Base-by-base conservation (phyloP, 2,888 invertebrate species). In the Drosophila hamatofila region DNA sequence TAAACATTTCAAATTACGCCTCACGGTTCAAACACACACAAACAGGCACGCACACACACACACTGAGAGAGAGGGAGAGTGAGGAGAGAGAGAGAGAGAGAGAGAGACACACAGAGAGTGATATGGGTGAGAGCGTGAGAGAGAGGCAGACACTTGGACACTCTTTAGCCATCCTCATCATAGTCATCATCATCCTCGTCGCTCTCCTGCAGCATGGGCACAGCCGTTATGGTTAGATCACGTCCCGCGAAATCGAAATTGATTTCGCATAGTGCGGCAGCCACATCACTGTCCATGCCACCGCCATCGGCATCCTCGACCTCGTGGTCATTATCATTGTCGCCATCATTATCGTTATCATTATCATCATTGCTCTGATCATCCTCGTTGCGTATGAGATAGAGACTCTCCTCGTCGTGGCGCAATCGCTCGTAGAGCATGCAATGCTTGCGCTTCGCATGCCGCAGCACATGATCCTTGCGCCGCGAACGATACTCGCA, bases 401-500 rank as follows among this genome's bases (percentile, higher is more conserved):
- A 92, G 23, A 92, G 85, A 27, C 86, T 83, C 41, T 91, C 84
- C 60, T 92, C 92, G 33, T 91, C 91, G 21, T 91, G 79, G n/a
- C 83, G 81, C 16, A 81, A 52, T n/a, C 83, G 80, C 46, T 91
- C 90, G 33, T 91, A 91, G 9, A 92, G 75, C 57, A 90, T 87
- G 65, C 90, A 89, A 66, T 93, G 92, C 65, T 93, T 92, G 59
- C 93, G 92, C 60, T 88, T 91, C 16, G 92, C 92, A 81, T 93
- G 92, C 5, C 92, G 82, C 65, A 92, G 66, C 18, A 93, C 91
- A 72, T 93, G 92, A 89, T 93, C 92, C 78, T 92, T 92, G 70
- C 92, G 92, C 0, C 93, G 84, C 6, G 93, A 93, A 7, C 93
- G 91, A 82, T 93, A 93, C 64, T 91, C 91, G 72, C 92, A 93